Base-by-base conservation (phyloP, 2,113 vertebrate genomes). In the Probosciger aterrimus region DNA sequence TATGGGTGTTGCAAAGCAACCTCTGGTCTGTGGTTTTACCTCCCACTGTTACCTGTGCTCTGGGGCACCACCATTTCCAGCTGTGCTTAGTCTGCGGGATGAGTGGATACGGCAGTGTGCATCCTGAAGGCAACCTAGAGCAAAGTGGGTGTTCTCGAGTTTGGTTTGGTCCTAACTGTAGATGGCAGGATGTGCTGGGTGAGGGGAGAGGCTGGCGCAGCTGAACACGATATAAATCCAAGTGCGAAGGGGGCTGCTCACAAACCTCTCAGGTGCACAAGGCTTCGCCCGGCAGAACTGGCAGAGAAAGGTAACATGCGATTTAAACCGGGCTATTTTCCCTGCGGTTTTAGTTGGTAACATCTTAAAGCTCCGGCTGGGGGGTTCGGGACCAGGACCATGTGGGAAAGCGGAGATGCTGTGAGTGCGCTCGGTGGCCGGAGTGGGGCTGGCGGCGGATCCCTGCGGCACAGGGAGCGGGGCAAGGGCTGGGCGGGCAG, bases 261-360 rank as follows among this genome's bases (percentile, higher is more conserved):
- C 0, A 37, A 14, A 0, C 2, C 11, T 22, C 0, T 12, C 28
- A 18, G 77, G 37, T 47, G 64, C 8, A 0, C 2, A 0, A 8
- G 53, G 9, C 20, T 59, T n/a, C 33, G 19, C 44, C 3, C 4
- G 0, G 5, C 20, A 2, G 20, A 11, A 18, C 6, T 14, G 46
- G 53, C 41, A 7, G 20, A 46, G 62, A 19, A 28, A 86, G 68
- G 75, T 90, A 74, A 62, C 31, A 4, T 3, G 49, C 41, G 2
- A 1, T 28, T 60, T 14, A 2, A 17, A 30, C 4, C 3, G 6
- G 18, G 7, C 14, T 17, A 3, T 22, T 0, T 9, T 4, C 7
- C 2, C 2, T 41, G 39, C 6, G 10, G 17, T 44, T 44, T 28
- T 2, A 5, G 10, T 1, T 2, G 50, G 2, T 59, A 25, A 5